Base-by-base conservation (phyloP, 2,888 invertebrate genomes). In the Lymantria monacha region DNA sequence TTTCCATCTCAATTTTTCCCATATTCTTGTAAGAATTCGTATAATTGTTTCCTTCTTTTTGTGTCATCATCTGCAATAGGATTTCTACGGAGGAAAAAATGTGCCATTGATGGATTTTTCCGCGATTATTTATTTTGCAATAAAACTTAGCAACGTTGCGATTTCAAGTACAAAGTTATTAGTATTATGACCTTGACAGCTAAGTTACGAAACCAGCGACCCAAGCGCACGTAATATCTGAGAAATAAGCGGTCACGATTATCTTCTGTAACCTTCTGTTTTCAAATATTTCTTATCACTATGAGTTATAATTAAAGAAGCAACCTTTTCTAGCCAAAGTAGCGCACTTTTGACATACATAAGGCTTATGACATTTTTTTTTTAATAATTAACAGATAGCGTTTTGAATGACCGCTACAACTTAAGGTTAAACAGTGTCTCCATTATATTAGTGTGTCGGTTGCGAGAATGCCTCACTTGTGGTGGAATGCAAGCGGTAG, bases 161-260 rank as follows among this genome's bases (percentile, higher is more conserved):
- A 67, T 81, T 84, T 84, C 74, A 83, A 83, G 83, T 83, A 82
- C 79, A 83, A 79, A 83, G 76, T 79, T 78, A 79, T 86, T 85
- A 81, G 70, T 74, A 64, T 62, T 61, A 69, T 76, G 82, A 84
- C 88, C 89, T 89, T 88, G 87, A 79, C 74, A 79, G 74, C 79
- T 69, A 79, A 76, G 75, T 81, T 83, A 85, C 76, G 74, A 85
- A 83, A 85, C 76, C 72, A 73, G 72, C 75, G 74, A 81, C 74
- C 75, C 70, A 14, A 13, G 41, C 30, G 78, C 74, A 82, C 81
- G 81, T 83, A 79, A 83, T 84, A 64, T 80, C 62, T 68, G 70
- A 71, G 65, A 83, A 82, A 82, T 83, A 80, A 74, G 65, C 76
- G 76, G 79, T 83, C 83, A 82, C 82, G 81, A 83, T 83, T 85